Evolutionary conservation across 2,113 vertebrate species (phyloP), one percentile per base, ranked within the genome.

Genomic region (Oxyura jamaicensis): DNA sequence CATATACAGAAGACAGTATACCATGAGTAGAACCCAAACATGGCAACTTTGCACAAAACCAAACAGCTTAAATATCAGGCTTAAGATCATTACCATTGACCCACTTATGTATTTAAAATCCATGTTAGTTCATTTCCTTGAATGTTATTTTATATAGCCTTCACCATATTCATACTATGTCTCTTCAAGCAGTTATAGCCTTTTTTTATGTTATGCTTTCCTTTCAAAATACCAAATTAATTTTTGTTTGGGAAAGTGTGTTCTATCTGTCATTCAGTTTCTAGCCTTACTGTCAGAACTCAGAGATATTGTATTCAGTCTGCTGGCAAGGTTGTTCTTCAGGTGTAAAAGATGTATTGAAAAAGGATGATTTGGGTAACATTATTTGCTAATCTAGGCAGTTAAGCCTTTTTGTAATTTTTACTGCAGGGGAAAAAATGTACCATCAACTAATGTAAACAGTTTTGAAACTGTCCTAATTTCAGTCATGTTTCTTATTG

Each of bases 191-290:
- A 75, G 20, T 42, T 90, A 5, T 20, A 90, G n/a, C 3, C 78
- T 78, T 75, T 50, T 8, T 88, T 66, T 26, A 29, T 78, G 94
- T 72, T 59, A 22, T 69, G 42, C 31, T 26, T 83, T 85, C 79
- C 79, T 93, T 95, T 86, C 44, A 55, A 93, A 92, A 86, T 82
- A 69, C 35, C 88, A 48, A 86, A 50, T 91, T 94, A 20, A 31
- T 79, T 94, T 72, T 73, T 48, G 6, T 50, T 88, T 76, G 16
- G n/a, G 55, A 60, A 58, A 72, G 22, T 77, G 74, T 67, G 14
- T 88, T 91, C 74, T 86, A 63, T 48, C 62, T 86, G 13, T 80
- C 33, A 58, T 91, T 96, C 83, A 55, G 80, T 59, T 80, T 83
- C 48, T 63, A 67, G 41, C 60, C 52, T 87, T 81, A 12, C 10